Base-by-base conservation (phyloP, 2,888 invertebrate genomes). In the Sarcophaga rosellei region DNA sequence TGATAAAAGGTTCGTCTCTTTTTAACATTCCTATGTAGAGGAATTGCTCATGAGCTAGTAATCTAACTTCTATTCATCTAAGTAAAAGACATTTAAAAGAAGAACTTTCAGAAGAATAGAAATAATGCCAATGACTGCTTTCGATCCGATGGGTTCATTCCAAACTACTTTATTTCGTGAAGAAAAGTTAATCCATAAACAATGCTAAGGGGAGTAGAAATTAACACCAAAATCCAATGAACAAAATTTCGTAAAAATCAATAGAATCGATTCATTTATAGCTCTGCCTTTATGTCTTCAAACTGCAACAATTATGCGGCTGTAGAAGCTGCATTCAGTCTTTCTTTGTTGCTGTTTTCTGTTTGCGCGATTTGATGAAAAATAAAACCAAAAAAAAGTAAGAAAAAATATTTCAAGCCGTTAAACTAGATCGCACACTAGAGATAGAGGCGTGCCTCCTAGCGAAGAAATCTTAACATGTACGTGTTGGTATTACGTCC, bases 361-460 rank as follows among this genome's bases (percentile, higher is more conserved):
- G 35, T 74, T 74, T 78, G 78, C 17, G 81, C 35, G 72, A 59
- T 68, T 70, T 12, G 20, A 81, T 73, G n/a, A 4, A 8, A 21
- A n/a, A 20, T 21, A n/a, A 72, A 59, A 35, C 17, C 12, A 6
- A 1, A 57, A 2, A 47, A 20, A 59, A 4, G 10, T 12, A 53
- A 15, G 53, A 65, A 23, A 63, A 69, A 59, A 80, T 77, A 70
- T 57, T 44, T 69, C 81, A 81, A 81, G 86, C 86, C 86, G 86
- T 86, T 86, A 86, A 92, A 91, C 90, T 91, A 92, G 91, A 91
- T 91, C 91, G 92, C 92, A 91, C 90, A 90, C 91, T 90, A 90
- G 88, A 91, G 92, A 91, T 91, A 92, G 91, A 92, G 91, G 92
- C 92, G 91, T 92, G 91, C 91, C 91, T 91, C 89, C 89, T 75